These are phyloP conservation scores for Apostichopus japonicus DNA, from an alignment of 35 echinoderm and acorn worm species.

Conservation along the genomic window DNA sequence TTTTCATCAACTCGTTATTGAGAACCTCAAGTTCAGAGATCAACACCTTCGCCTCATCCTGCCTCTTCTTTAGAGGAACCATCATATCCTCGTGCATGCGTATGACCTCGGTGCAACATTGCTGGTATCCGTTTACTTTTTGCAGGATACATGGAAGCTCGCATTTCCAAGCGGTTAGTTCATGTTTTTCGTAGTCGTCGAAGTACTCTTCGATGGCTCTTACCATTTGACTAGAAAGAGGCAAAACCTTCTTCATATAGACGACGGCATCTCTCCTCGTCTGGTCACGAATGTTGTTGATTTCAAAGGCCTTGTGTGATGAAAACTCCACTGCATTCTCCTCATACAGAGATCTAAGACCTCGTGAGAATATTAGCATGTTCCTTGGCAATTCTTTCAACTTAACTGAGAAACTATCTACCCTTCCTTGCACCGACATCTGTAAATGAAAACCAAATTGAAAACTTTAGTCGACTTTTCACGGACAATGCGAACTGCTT, in stretches of 20 bases:
- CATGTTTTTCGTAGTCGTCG: conserved; percentile 19
- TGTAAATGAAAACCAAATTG: background rate
- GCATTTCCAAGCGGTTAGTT: conserved; percentile 29
- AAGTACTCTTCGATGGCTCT: conserved; percentile 28
- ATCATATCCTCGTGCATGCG: conserved; percentile 38
- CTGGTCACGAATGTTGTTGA: conserved; percentile 26
- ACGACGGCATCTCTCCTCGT: conserved; percentile 37
- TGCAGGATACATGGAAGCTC: conserved; percentile 17
- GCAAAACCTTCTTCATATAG: conserved; percentile 38
- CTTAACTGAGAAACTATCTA: background rate
- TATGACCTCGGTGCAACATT: conserved; percentile 26
- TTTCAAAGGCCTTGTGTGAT: background rate
- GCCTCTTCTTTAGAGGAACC: conserved; percentile 12
- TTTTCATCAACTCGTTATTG: background rate
- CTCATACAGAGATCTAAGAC: conserved; percentile 42
- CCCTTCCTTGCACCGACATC: background rate
- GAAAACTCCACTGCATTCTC: background rate
- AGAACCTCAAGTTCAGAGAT: background rate
- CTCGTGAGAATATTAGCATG: conserved; percentile 6
- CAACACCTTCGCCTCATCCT: conserved; percentile 41
- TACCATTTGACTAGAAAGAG: conserved; percentile 5
- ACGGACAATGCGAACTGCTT: too few species aligned
- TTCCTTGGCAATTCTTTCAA: background rate
- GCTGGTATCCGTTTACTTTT: conserved; percentile 31
- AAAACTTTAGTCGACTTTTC: too few species aligned